Evolutionary conservation across 1,140 invertebrate genomes (phyloP), one percentile per base, ranked within the genome.

Genomic region (Apis dorsata): DNA sequence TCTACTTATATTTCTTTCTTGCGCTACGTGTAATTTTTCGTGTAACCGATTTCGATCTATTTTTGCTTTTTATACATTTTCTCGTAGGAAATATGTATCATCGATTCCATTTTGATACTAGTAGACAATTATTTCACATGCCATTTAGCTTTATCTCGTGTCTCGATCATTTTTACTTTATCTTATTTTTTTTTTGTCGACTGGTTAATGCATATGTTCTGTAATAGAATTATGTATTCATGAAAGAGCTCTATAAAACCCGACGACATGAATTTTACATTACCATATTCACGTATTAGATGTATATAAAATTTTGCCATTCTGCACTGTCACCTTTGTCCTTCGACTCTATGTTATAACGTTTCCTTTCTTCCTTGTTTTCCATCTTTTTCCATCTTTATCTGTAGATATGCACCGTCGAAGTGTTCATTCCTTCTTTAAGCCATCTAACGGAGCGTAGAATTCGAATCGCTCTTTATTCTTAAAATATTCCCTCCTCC

Each of bases 171-270:
- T 57, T 55, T 19, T 9, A 15, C n/a, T 44, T 21, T 53, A 8
- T 19, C 8, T 57, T 8, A 7, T 17, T 17, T 59, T 70, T 79
- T 49, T 7, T 21, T 34, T 7, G 51, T 49, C 13, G 60, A 66
- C n/a, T 49, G 17, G 28, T 51, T 81, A 81, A 81, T 81, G 70
- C 60, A n/a, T 66, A 66, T 66, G 53, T 63, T 74, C 34, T 81
- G 71, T 81, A 75, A 75, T 57, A 75, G 51, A 65, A 65, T 81
- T 81, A 73, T 75, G 60, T 75, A 81, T 81, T 75, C 79, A 81
- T 66, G 71, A 73, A 80, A 80, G 59, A 55, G 7, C 51, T 75
- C 28, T 81, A 65, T 75, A 81, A 65, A 62, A 34, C 12, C 11
- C 28, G 62, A 24, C 62, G 51, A 81, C 71, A 75, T 75, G 71